phyloP scores from a whole-genome alignment of 2,888 invertebrate genomes.

The Pachycephus smyrnensis region DNA sequence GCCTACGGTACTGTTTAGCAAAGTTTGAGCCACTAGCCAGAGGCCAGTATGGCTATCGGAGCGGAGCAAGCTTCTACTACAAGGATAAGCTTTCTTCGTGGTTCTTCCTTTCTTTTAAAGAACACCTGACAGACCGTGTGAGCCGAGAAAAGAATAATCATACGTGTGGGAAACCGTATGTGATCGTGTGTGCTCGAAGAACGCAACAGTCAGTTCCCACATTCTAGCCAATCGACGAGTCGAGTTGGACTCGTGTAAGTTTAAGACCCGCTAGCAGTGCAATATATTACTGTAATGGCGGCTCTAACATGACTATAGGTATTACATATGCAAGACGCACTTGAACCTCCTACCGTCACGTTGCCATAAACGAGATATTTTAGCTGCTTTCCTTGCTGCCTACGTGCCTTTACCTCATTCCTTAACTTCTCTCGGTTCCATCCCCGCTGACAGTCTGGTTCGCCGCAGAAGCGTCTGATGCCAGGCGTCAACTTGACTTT shows the following conservation, averaged over 20 bases:
- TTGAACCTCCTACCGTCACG: slow-evolving; percentile 59
- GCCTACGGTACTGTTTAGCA: background rate
- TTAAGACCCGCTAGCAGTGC: slow-evolving; percentile 26
- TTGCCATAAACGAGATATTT: slow-evolving; percentile 62
- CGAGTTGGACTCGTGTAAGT: background rate
- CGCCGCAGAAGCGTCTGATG: background rate
- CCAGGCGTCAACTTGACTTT: background rate
- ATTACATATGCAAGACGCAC: slow-evolving; percentile 63
- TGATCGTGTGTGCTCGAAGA: background rate
- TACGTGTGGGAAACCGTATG: background rate
- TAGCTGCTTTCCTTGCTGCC: slow-evolving; percentile 24
- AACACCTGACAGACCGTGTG: background rate
- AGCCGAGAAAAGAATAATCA: background rate
- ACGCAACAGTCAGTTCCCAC: background rate
- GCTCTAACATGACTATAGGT: slow-evolving; percentile 48
- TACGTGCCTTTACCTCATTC: background rate
- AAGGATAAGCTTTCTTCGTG: background rate
- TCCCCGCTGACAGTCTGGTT: background rate
- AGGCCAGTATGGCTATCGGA: background rate
- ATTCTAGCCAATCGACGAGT: background rate
- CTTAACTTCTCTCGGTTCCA: background rate
- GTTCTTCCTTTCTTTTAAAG: background rate
- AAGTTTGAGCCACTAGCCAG: background rate
- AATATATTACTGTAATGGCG: slow-evolving; percentile 58
- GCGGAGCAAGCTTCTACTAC: background rate